Base-by-base conservation (phyloP, 2,797 vertebrate genomes). In the Zenarchopterus dispar region DNA sequence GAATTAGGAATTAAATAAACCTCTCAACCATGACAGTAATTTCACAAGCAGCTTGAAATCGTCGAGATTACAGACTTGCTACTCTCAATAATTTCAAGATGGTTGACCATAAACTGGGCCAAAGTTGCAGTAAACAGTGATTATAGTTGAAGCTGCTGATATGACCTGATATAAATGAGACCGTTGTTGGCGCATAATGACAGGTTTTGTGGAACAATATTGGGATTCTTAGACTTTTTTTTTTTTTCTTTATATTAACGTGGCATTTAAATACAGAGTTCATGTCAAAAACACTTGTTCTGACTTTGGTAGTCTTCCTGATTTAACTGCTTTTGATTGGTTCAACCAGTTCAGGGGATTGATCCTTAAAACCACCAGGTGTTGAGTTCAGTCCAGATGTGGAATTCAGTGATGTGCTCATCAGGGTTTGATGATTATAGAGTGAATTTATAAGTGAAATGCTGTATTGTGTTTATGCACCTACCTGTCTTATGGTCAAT, bases 71-170 rank as follows among this genome's bases (percentile, higher is more conserved):
- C 67, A 85, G 83, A 74, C 80, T 80, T 41, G 1, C 60, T n/a
- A 62, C 70, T 80, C 71, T n/a, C 33, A 62, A 70, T 19, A 59
- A 68, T 65, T 72, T 80, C 63, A 66, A 52, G 70, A 67, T 56
- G 3, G 58, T 67, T 86, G 77, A 52, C 86, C 88, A 79, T 87
- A 87, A 86, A 89, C 80, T 81, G 85, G 81, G 72, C 22, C 28
- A 11, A n/a, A 63, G 74, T 50, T 43, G 51, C 65, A 49, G 81
- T 88, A 87, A 91, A 89, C 78, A 87, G 31, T 88, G 81, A 88
- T 90, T 88, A 87, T n/a, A 44, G 59, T 70, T 26, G 18, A 0
- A 11, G 61, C 75, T 54, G 62, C 77, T 73, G 79, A 80, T 70
- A 65, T 67, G 44, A 70, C 82, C 84, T 81, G 71, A 74, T 90